Percentiles rank a stretch among this genome's conserved stretches.
phyloP scores from a whole-genome alignment of 2,113 vertebrate genomes.

The Rhinolophus ferrumequinum region DNA sequence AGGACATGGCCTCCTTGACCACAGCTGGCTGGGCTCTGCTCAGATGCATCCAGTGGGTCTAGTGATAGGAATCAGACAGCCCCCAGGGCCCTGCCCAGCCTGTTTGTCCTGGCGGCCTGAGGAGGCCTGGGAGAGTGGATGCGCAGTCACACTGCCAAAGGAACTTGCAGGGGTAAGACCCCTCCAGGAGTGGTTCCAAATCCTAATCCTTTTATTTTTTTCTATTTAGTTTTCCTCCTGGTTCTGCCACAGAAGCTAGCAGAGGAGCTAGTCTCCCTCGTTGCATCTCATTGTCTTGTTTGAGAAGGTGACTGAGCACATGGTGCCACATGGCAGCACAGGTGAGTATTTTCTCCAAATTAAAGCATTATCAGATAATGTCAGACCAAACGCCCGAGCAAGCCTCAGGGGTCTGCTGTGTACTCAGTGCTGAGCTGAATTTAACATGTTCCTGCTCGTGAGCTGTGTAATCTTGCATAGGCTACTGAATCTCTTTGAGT shows the following conservation, averaged over 20 bases:
- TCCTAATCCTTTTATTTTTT: neutral
- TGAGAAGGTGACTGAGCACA: neutral
- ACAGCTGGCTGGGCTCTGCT: neutral
- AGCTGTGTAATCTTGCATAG: neutral
- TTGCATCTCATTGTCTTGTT: neutral
- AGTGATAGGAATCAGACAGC: no score
- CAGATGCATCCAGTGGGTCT: no score
- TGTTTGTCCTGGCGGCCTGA: neutral
- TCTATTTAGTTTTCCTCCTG: neutral
- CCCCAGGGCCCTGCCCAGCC: no score
- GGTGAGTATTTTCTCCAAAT: neutral
- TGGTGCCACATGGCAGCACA: accelerated
- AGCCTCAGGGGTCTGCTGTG: accelerated
- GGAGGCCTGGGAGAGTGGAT: neutral
- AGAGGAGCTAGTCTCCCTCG: neutral
- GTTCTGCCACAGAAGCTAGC: neutral
- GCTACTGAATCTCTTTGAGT: no score
- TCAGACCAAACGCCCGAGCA: neutral
- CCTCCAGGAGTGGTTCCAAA: neutral
- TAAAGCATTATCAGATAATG: neutral
- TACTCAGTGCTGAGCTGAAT: neutral
- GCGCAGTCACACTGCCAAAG: neutral
- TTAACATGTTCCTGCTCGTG: neutral
- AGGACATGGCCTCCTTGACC: accelerated
- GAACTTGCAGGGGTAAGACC: neutral